Evolutionary conservation across 2,797 vertebrate genomes (phyloP).

Genomic region (Scolopax bukidnonensis): DNA sequence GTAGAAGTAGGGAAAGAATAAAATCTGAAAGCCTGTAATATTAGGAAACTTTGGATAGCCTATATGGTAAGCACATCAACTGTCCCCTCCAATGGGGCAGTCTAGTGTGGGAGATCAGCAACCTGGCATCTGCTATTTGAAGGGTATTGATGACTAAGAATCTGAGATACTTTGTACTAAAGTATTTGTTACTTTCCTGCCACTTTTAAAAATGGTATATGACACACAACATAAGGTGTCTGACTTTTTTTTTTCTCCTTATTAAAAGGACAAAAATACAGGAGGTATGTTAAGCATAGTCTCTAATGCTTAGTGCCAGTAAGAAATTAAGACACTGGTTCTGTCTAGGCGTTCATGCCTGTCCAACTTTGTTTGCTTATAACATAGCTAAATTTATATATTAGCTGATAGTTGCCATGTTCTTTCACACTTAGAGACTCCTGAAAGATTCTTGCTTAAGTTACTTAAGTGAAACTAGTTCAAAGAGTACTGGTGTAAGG

Average conservation of each 20-base stretch:
- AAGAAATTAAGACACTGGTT: neutral
- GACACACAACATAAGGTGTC: neutral
- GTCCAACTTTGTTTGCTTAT: neutral
- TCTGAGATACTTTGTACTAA: too few relatives aligned
- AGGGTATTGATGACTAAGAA: neutral
- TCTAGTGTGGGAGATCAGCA: neutral
- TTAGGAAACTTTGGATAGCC: neutral
- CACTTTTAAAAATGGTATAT: neutral
- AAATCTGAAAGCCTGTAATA: neutral
- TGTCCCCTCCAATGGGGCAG: neutral
- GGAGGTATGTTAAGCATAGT: neutral
- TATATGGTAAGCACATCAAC: accelerated
- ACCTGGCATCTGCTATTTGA: neutral
- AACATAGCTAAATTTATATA: neutral
- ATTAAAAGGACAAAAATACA: neutral
- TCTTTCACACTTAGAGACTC: neutral
- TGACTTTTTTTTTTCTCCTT: neutral
- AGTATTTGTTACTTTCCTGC: neutral
- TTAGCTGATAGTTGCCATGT: neutral
- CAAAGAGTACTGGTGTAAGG: neutral
- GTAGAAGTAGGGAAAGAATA: neutral
- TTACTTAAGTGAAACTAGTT: neutral
- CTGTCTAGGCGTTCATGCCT: neutral
- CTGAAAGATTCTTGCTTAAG: neutral
- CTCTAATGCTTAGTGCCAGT: neutral